Percentiles rank a stretch among this genome's conserved stretches.
Conservation (phyloP, 2,113 vertebrate genomes). For the Potamarius usumacintae region DNA sequence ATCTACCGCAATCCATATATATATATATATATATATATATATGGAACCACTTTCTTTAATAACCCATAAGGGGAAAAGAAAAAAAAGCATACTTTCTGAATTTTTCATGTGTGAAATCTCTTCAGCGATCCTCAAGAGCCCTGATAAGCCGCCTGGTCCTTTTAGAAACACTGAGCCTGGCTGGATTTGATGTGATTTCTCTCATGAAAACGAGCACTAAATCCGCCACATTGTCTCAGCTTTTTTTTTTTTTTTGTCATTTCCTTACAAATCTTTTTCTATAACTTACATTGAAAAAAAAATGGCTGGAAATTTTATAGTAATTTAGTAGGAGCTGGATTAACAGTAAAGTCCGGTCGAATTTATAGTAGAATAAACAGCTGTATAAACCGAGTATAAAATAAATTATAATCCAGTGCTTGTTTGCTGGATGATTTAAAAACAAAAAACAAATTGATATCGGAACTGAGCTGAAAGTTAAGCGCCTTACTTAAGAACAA, state of each 20-base stretch:
- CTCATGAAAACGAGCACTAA: not conserved
- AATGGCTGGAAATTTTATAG: not conserved
- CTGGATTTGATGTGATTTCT: not conserved
- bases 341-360: not conserved
- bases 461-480: not conserved
- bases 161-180: not conserved
- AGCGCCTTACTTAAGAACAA: not conserved
- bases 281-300: not conserved
- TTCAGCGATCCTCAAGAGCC: not conserved
- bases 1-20: not conserved
- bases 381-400: not conserved
- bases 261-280: not conserved
- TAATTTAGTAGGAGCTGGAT: not conserved
- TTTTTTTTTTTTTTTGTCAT: not conserved
- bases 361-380: not conserved
- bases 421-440: not conserved
- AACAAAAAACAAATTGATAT: not conserved
- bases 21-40: not conserved
- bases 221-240: not conserved
- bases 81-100: not conserved
- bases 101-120: not conserved
- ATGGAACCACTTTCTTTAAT: not conserved
- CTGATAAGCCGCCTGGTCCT: not conserved
- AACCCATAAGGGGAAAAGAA: not conserved
- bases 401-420: not conserved